phyloP scores from a whole-genome alignment of 2,797 vertebrate species.

The Babyrousa celebensis region DNA sequence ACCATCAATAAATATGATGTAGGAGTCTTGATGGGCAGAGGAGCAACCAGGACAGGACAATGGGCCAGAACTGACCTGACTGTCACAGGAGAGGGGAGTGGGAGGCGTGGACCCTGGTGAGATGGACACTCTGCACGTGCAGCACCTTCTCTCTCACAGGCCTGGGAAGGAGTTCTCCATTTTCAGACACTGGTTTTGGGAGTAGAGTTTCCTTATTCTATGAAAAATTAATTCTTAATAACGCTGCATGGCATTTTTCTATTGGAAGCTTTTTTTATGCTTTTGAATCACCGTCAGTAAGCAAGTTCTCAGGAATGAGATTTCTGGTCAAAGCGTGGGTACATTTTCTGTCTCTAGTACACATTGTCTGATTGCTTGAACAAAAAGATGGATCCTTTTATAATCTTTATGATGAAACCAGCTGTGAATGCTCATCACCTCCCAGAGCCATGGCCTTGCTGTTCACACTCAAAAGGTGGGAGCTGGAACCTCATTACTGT shows the following conservation, averaged over 20 bases:
- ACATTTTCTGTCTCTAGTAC: not conserved
- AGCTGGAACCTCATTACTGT: not conserved
- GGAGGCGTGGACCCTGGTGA: fast-evolving
- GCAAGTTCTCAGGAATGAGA: constrained; percentile 15
- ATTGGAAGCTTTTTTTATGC: not conserved
- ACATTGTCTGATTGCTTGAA: not conserved
- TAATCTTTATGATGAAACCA: not conserved
- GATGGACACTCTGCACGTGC: fast-evolving
- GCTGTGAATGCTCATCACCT: not conserved
- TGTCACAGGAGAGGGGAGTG: not conserved
- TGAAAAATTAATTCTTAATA: not conserved
- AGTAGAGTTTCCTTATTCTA: not conserved
- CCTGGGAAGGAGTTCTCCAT: not conserved
- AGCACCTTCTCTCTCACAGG: not conserved
- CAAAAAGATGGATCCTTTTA: not conserved
- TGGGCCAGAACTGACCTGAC: not conserved
- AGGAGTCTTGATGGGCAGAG: not conserved
- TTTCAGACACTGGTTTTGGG: not conserved
- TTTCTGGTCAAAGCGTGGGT: not conserved
- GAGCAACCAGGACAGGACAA: not conserved
- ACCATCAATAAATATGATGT: fast-evolving
- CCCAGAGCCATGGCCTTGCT: not conserved
- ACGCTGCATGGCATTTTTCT: not conserved
- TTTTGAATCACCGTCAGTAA: not conserved
- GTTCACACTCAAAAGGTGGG: not conserved